phyloP scores from a whole-genome alignment of 2,888 invertebrate genomes.

The Micoletzkya japonica region DNA sequence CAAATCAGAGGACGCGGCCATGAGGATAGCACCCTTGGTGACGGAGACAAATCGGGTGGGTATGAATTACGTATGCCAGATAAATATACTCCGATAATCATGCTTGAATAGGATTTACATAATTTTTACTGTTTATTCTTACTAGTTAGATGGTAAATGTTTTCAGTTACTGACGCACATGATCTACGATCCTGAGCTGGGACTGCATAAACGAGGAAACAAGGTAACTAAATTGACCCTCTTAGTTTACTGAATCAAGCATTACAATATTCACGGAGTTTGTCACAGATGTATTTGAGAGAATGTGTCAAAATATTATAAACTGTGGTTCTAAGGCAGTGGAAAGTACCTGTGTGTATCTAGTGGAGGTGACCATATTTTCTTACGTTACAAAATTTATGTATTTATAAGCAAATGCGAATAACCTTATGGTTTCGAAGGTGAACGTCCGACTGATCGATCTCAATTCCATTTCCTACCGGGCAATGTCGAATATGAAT shows the following conservation, averaged over 20 bases:
- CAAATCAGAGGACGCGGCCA: slow-evolving; percentile 41
- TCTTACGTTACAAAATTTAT: too few relatives aligned
- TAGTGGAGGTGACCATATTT: too few relatives aligned
- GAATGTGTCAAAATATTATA: too few relatives aligned
- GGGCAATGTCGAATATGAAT: slow-evolving; percentile 49
- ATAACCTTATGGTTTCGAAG: slow-evolving; percentile 17
- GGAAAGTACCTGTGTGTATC: neutral
- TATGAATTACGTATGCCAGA: too few relatives aligned
- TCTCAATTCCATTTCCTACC: slow-evolving; percentile 46
- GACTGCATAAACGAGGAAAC: slow-evolving; percentile 29
- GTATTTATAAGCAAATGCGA: too few relatives aligned
- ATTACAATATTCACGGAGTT: neutral
- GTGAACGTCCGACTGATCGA: slow-evolving; percentile 40
- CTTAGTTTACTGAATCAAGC: neutral
- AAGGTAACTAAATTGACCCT: too few relatives aligned
- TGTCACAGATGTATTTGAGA: too few relatives aligned
- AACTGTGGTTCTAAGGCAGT: neutral
- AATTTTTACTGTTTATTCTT: neutral
- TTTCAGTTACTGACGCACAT: slow-evolving; percentile 47
- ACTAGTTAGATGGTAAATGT: neutral
- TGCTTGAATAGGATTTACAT: neutral
- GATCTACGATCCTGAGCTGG: slow-evolving; percentile 44
- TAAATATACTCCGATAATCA: too few relatives aligned
- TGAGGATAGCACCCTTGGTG: slow-evolving; percentile 39
- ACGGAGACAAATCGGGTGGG: slow-evolving; percentile 46